These are phyloP conservation scores for Centrocercus urophasianus DNA, from an alignment of 2,113 vertebrate genomes.

Conservation along the genomic window DNA sequence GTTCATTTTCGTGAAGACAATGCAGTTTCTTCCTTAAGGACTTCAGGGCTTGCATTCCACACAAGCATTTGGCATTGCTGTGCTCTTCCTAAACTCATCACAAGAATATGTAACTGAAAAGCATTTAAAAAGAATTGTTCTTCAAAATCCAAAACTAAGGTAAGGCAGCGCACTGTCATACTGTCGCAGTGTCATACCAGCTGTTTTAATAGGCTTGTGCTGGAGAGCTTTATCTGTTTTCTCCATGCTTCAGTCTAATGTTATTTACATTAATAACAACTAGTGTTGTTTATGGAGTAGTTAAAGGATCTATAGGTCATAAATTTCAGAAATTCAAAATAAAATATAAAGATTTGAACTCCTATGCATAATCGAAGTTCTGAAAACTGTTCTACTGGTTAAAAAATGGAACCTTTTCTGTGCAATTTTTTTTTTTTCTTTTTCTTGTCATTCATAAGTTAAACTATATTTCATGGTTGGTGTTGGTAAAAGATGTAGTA, in stretches of 20 bases:
- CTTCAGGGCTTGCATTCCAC: not conserved
- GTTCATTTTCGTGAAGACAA: not conserved
- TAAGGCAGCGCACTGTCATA: not conserved
- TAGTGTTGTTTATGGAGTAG: not conserved
- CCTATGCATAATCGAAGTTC: fast-evolving
- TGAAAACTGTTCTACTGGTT: not conserved
- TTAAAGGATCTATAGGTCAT: not conserved
- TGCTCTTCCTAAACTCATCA: not conserved
- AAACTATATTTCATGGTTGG: not conserved
- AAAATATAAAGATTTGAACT: not conserved
- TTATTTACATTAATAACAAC: not conserved
- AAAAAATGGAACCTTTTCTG: not conserved
- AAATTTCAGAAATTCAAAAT: not conserved
- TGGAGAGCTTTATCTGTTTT: not conserved
- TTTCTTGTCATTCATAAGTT: not conserved
- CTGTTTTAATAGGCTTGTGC: not conserved
- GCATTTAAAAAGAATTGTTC: not conserved
- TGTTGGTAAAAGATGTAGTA: not conserved
- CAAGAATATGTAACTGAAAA: not conserved
- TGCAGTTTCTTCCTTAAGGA: not conserved
- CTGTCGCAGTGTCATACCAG: not conserved
- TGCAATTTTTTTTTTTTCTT: not conserved
- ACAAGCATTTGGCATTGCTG: not conserved
- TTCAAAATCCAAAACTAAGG: not conserved
- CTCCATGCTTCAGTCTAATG: not conserved